These are phyloP conservation scores for Hymenopus coronatus DNA, from an alignment of 2,888 invertebrate genomes.

Conservation along the genomic window DNA sequence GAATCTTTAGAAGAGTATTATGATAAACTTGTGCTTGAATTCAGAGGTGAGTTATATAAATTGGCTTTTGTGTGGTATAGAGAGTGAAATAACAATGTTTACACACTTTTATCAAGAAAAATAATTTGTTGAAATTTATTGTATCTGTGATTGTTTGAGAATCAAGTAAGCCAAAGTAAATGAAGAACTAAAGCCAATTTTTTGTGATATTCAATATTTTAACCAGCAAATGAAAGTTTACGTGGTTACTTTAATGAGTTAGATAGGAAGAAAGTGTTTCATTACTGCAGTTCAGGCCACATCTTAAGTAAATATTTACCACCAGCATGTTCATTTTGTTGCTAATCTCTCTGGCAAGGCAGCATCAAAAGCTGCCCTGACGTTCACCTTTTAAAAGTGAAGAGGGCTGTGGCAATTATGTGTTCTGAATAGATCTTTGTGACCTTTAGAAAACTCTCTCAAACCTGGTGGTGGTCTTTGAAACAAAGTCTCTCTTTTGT, in stretches of 20 bases:
- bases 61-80: no score
- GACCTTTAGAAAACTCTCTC: neutral
- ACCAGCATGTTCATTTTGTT: neutral
- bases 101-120: no score
- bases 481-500: neutral
- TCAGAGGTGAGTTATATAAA: slow-evolving; percentile 50
- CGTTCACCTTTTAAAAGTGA: neutral
- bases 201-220: no score
- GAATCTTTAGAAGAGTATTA: slow-evolving; percentile 50
- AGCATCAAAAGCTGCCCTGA: neutral
- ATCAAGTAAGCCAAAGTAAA: no score
- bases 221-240: neutral
- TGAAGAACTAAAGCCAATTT: neutral
- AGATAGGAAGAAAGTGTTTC: neutral
- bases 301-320: neutral
- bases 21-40: slow-evolving; percentile 57
- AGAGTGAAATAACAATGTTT: no score
- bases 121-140: no score
- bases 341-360: neutral
- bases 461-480: neutral
- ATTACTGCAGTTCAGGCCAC: neutral
- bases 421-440: neutral
- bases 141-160: no score
- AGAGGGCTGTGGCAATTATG: neutral
- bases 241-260: neutral